A percentile compares a stretch with the other conserved stretches of the same genome.
Evolutionary conservation across 2,797 vertebrate species (phyloP).

Genomic region (Hippocampus kuda): DNA sequence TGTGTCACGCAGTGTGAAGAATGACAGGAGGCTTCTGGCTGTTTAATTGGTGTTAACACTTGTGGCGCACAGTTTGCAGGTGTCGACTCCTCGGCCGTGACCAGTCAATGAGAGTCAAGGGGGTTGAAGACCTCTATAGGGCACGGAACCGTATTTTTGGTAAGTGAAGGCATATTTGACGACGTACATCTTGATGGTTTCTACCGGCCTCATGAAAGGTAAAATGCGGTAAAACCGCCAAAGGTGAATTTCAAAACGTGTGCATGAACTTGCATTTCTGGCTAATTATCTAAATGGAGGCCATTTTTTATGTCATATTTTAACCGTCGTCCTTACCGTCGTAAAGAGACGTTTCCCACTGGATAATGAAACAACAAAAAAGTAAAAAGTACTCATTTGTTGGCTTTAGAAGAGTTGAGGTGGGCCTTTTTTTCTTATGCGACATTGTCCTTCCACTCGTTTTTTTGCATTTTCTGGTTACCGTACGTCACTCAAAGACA

Average conservation of each 20-base stretch:
- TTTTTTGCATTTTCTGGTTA: too few relatives aligned
- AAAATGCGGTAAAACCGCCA: background rate
- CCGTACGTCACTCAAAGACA: too few relatives aligned
- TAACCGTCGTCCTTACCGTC: background rate
- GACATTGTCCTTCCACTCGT: too few relatives aligned
- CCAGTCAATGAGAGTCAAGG: conserved; percentile 56
- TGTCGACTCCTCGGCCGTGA: conserved; percentile 50
- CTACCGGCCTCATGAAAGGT: background rate
- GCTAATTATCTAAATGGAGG: background rate
- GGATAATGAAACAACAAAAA: too few relatives aligned
- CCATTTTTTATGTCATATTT: too few relatives aligned
- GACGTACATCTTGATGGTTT: background rate
- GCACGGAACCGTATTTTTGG: background rate
- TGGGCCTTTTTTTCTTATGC: too few relatives aligned
- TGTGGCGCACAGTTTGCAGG: conserved; percentile 25
- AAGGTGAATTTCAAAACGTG: background rate
- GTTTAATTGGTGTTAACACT: conserved; percentile 66
- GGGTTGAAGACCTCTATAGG: conserved; percentile 40
- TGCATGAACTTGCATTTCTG: background rate
- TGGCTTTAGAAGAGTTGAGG: too few relatives aligned
- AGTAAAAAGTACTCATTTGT: too few relatives aligned
- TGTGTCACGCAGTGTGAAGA: conserved; percentile 55
- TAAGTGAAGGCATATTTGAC: background rate
- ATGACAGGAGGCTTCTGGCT: conserved; percentile 56
- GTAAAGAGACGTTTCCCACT: too few relatives aligned